These are phyloP conservation scores for Callitettix versicolor DNA, from an alignment of 1,140 invertebrate species.

Conservation along the genomic window DNA sequence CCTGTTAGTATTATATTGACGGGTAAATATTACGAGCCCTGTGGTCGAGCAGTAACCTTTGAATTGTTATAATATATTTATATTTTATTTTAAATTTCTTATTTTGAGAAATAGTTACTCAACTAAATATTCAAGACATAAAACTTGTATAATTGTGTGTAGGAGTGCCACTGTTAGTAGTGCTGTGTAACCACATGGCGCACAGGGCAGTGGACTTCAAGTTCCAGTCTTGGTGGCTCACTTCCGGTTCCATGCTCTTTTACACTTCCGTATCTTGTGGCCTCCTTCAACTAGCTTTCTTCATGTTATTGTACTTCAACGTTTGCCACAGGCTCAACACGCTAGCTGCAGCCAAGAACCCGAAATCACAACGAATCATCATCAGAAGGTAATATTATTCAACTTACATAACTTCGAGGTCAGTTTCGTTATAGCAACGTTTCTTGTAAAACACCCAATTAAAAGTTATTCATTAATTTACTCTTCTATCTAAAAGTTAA, in stretches of 20 bases:
- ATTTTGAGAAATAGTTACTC: too few relatives aligned
- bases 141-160: slow-evolving; percentile 7
- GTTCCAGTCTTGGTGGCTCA: slow-evolving; percentile 46
- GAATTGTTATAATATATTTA: too few relatives aligned
- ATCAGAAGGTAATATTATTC: slow-evolving; percentile 15
- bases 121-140: too few relatives aligned
- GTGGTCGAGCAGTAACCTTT: too few relatives aligned
- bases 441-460: too few relatives aligned
- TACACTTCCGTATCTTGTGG: slow-evolving; percentile 44
- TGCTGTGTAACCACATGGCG: slow-evolving; percentile 43
- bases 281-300: slow-evolving; percentile 39
- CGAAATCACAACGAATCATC: slow-evolving; percentile 11
- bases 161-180: slow-evolving; percentile 44
- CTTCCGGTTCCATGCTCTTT: slow-evolving; percentile 40
- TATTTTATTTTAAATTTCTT: too few relatives aligned
- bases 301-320: slow-evolving; percentile 40
- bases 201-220: slow-evolving; percentile 40
- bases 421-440: too few relatives aligned
- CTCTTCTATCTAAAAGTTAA: too few relatives aligned
- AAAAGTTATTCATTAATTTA: too few relatives aligned
- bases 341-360: slow-evolving; percentile 1
- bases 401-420: too few relatives aligned
- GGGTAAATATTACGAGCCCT: too few relatives aligned
- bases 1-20: too few relatives aligned
- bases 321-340: slow-evolving; percentile 31